A percentile compares a stretch with the other conserved stretches of the same genome.
These are phyloP conservation scores for Microtus californicus DNA, from an alignment of 2,797 vertebrate species.

Conservation along the genomic window DNA sequence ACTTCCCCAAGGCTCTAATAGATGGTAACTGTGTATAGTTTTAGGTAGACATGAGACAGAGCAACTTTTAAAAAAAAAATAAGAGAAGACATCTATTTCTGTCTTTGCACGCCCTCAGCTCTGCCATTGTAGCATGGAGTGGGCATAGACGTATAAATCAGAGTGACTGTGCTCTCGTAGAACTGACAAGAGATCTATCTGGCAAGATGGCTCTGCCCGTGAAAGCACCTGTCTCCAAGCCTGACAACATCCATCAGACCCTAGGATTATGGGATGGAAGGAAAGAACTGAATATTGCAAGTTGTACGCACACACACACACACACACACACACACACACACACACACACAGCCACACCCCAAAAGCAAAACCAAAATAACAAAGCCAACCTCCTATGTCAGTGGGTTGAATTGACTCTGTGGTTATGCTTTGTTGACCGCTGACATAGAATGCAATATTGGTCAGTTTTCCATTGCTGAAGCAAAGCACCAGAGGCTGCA, in stretches of 20 bases:
- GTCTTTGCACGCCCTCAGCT: neutral
- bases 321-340: neutral
- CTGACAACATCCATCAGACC: neutral
- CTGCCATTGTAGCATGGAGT: neutral
- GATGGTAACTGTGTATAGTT: neutral
- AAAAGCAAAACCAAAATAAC: neutral
- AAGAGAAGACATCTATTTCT: constrained; percentile 39
- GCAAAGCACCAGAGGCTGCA: neutral
- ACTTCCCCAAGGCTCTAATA: neutral
- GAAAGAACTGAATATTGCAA: neutral
- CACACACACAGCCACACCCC: too few species aligned
- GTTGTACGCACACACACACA: neutral
- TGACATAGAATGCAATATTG: neutral
- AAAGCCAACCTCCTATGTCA: neutral
- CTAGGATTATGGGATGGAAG: neutral
- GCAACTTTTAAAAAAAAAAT: neutral
- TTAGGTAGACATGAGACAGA: constrained; percentile 11
- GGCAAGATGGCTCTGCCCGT: neutral
- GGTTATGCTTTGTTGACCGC: neutral
- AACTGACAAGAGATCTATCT: neutral
- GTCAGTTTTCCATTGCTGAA: neutral
- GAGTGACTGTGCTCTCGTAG: neutral
- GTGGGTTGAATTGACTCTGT: neutral
- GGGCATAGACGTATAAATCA: neutral
- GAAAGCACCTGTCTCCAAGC: neutral